These are phyloP conservation scores for Naso thynnoides DNA, from an alignment of 2,797 vertebrate species.

Conservation along the genomic window DNA sequence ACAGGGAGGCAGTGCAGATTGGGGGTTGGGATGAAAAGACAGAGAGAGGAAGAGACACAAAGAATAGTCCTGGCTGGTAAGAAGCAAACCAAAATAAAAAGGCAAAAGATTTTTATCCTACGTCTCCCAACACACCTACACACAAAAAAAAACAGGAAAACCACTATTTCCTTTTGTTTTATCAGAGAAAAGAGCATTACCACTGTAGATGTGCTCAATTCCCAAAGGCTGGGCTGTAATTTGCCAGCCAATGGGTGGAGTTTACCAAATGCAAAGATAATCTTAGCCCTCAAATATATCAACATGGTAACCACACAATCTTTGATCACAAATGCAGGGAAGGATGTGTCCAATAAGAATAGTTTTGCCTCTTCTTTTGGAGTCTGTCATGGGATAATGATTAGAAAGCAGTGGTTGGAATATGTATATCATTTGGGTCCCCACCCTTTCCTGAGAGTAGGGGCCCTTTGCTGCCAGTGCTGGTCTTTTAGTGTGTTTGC, in stretches of 20 bases:
- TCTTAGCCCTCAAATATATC: constrained; percentile 65
- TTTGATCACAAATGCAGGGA: constrained; percentile 68
- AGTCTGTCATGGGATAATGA: constrained; percentile 61
- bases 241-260: constrained; percentile 74
- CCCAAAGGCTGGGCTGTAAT: constrained; percentile 69
- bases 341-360: constrained; percentile 52
- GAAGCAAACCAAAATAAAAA: constrained; percentile 53
- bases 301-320: constrained; percentile 66
- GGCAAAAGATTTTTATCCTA: constrained; percentile 62
- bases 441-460: constrained; percentile 69
- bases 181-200: constrained; percentile 45
- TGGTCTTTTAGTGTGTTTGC: constrained; percentile 35
- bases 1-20: constrained; percentile 42
- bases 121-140: constrained; percentile 31
- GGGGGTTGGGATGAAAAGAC: constrained; percentile 63
- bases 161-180: constrained; percentile 75
- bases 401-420: constrained; percentile 73
- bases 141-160: constrained; percentile 60
- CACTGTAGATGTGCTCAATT: constrained; percentile 38
- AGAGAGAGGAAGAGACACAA: constrained; percentile 64
- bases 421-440: constrained; percentile 56
- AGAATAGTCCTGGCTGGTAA: constrained; percentile 58
- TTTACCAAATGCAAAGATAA: constrained; percentile 61
- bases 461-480: constrained; percentile 42
- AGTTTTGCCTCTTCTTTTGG: constrained; percentile 44